A percentile compares a stretch with the other conserved stretches of the same genome.
phyloP scores from a whole-genome alignment of 2,797 vertebrate genomes.

The Bryconaethiops microstoma region DNA sequence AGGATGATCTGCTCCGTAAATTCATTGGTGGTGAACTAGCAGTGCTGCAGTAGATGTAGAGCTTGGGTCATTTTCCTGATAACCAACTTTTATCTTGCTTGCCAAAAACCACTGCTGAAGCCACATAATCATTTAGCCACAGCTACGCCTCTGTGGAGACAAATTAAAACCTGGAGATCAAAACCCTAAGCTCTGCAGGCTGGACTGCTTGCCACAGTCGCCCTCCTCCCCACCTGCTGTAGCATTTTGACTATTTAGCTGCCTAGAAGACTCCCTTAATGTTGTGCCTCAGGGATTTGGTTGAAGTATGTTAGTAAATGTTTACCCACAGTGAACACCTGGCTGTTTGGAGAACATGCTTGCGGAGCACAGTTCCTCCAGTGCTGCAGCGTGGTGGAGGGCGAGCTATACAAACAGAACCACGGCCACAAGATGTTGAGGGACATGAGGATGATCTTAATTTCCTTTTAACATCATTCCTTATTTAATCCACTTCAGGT shows the following conservation, averaged over 20 bases:
- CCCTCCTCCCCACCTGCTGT: slow-evolving; percentile 37
- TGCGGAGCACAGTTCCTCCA: slow-evolving; percentile 43
- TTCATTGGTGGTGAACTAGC: neutral
- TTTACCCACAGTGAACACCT: slow-evolving; percentile 64
- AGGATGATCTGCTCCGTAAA: neutral
- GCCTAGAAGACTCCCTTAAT: slow-evolving; percentile 55
- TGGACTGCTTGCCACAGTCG: slow-evolving; percentile 25
- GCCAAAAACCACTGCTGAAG: slow-evolving; percentile 21
- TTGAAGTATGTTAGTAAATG: slow-evolving; percentile 53
- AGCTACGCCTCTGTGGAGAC: slow-evolving; percentile 21
- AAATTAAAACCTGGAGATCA: slow-evolving; percentile 51
- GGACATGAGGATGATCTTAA: slow-evolving; percentile 24
- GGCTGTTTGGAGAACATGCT: slow-evolving; percentile 53
- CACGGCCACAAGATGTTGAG: slow-evolving; percentile 11
- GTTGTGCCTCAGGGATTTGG: slow-evolving; percentile 58
- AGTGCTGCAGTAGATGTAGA: slow-evolving; percentile 1
- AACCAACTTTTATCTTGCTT: slow-evolving; percentile 20
- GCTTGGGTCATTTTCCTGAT: slow-evolving; percentile 3
- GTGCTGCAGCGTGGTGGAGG: slow-evolving; percentile 20
- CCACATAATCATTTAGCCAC: slow-evolving; percentile 27
- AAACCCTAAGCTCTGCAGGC: slow-evolving; percentile 23
- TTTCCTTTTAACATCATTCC: slow-evolving; percentile 40
- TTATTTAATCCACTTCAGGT: slow-evolving; percentile 31
- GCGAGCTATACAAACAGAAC: slow-evolving; percentile 39
- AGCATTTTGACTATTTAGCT: slow-evolving; percentile 46